Base-by-base conservation (phyloP, 2,888 invertebrate species). In the Augochlorella aurata region DNA sequence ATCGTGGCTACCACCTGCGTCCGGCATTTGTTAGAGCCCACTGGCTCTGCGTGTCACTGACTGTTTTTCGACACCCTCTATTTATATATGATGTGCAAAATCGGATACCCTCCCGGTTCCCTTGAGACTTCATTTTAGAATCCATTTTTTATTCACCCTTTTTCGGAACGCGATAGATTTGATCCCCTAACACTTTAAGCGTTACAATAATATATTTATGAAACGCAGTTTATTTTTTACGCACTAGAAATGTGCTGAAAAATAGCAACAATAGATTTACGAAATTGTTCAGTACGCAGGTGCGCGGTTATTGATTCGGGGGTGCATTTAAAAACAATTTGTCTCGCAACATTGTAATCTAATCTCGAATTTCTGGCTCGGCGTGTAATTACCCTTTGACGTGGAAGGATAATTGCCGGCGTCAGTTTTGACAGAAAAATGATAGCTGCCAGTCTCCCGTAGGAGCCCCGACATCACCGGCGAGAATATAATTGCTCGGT, bases 401-500 rank as follows among this genome's bases (percentile, higher is more conserved):
- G 65, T 29, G 14, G 67, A 50, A 77, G 49, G 49, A 69, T 82
- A 77, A 70, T 81, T 81, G 75, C 66, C 68, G 50, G 66, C 58
- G 66, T 72, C 74, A 63, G 66, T 54, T 78, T 58, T 49, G 81
- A 83, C 83, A 79, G 84, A 70, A 65, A 80, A 76, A 74, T 73
- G 79, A 84, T 81, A 85, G 70, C 81, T 75, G 85, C 65, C 83
- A 83, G 61, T 77, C 82, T 82, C 54, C 44, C 74, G 61, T 76
- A 21, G 52, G 29, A 65, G 38, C n/a, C 68, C 70, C 61, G 76
- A 54, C 77, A 52, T 68, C 77, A 66, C 58, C 24, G 68, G 52
- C 45, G 61, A 74, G 73, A 81, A 78, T 82, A 84, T 72, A 84
- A 84, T 82, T 84, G 76, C 77, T 73, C 77, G 68, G 66, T 79